Evolutionary conservation across 2,113 vertebrate genomes (phyloP).

Genomic region (Astatotilapia flaviijosephi): DNA sequence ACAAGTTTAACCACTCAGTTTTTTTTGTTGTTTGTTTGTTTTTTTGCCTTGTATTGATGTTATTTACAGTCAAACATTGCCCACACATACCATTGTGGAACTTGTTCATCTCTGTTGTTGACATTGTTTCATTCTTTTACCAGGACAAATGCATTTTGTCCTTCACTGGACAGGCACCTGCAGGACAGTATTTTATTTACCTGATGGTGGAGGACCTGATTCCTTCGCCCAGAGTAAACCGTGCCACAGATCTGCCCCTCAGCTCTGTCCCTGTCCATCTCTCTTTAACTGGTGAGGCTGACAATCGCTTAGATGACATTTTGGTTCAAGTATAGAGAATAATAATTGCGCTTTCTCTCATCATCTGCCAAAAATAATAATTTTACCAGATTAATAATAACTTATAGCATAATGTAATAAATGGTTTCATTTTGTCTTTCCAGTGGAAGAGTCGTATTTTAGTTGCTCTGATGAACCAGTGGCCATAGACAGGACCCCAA

Average conservation of each 20-base stretch:
- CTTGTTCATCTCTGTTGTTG: background rate
- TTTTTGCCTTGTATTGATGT: background rate
- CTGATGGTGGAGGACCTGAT: constrained; percentile 65
- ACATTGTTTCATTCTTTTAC: background rate
- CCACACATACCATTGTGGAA: background rate
- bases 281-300: constrained; percentile 58
- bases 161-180: constrained; percentile 46
- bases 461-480: constrained; percentile 36
- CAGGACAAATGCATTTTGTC: constrained; percentile 51
- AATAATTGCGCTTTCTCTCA: background rate
- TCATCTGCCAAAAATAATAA: background rate
- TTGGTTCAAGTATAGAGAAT: background rate
- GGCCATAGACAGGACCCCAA: constrained; percentile 11
- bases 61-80: background rate
- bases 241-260: background rate
- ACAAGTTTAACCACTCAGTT: background rate
- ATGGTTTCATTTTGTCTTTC: background rate
- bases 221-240: background rate
- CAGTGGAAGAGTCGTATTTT: constrained; percentile 40
- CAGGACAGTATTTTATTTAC: constrained; percentile 56
- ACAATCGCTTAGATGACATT: background rate
- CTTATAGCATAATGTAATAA: background rate
- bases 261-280: constrained; percentile 64
- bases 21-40: background rate
- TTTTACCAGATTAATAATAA: background rate